Base-by-base conservation (phyloP, 2,888 invertebrate species). In the Campoplex capitator region DNA sequence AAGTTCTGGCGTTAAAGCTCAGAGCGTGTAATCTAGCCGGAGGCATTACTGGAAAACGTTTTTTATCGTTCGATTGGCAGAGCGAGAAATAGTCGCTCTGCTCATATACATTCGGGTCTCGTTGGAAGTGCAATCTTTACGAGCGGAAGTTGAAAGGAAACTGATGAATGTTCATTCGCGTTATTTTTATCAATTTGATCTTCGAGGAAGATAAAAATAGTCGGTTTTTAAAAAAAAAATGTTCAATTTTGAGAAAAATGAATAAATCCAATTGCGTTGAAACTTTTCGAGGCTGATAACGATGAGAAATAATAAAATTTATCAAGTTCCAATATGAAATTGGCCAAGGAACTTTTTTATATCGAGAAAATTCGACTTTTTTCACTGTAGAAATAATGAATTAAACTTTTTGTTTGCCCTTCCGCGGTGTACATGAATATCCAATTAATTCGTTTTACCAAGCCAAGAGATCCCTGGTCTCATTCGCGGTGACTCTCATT, bases 391-490 rank as follows among this genome's bases (percentile, higher is more conserved):
- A 7, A 73, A 83, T 83, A 84, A 84, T 84, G 73, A 77, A 86
- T 84, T 62, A 67, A 62, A 58, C 23, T 65, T 28, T 16, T n/a
- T 28, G 23, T 23, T 28, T 35, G 16, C 51, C n/a, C 51, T 16
- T 13, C 45, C 51, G 77, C 51, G 77, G 58, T 62, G 77, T 62
- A 74, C 56, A 65, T 51, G 51, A 51, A 75, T 77, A 87, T 82
- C 81, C 81, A 84, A 87, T 86, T 86, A 86, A 86, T 87, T 81
- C 70, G 28, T 54, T 67, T 80, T 70, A 42, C 67, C 71, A 76
- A 83, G 79, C 83, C 8, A 58, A 18, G 35, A 58, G 38, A 4
- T 23, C 48, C 28, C 65, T 38, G 28, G 51, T 48, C 58, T 75
- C 58, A 58, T 56, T 65, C 62, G 8, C 77, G 62, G 74, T 48